A percentile compares a stretch with the other conserved stretches of the same genome.
These are phyloP conservation scores for Hydropsyche betteni DNA, from an alignment of 2,888 invertebrate species.

Conservation along the genomic window DNA sequence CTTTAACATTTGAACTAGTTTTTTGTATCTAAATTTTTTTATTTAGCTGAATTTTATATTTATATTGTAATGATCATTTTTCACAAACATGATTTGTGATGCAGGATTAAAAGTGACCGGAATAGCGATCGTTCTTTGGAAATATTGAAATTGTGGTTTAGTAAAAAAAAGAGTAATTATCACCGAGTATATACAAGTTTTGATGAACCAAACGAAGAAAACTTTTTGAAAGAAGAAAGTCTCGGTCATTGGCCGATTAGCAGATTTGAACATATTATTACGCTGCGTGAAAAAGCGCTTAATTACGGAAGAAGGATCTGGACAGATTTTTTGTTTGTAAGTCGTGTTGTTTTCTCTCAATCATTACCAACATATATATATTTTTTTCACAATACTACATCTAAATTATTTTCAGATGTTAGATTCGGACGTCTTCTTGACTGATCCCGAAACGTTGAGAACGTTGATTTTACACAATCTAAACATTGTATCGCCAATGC, in stretches of 20 bases:
- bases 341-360: constrained; percentile 54
- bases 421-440: constrained; percentile 86
- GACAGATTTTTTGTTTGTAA: constrained; percentile 91
- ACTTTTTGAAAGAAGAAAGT: constrained; percentile 69
- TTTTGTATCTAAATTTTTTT: too few relatives aligned
- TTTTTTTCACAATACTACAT: constrained; percentile 45
- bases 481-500: constrained; percentile 83
- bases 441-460: constrained; percentile 71
- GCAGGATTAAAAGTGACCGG: constrained; percentile 87
- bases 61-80: too few relatives aligned
- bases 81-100: neutral
- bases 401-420: constrained; percentile 70
- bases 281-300: constrained; percentile 79
- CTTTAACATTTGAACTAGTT: neutral
- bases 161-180: constrained; percentile 70
- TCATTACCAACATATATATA: constrained; percentile 17
- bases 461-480: constrained; percentile 70
- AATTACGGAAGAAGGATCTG: constrained; percentile 77
- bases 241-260: constrained; percentile 78
- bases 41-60: too few relatives aligned
- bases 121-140: constrained; percentile 81
- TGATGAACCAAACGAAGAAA: constrained; percentile 59
- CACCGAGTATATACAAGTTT: constrained; percentile 72
- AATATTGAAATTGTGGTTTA: constrained; percentile 78
- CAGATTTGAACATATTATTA: constrained; percentile 82